A percentile compares a stretch with the other conserved stretches of the same genome.
These are phyloP conservation scores for Euspilapteryx auroguttella DNA, from an alignment of 2,888 invertebrate species.

Conservation along the genomic window DNA sequence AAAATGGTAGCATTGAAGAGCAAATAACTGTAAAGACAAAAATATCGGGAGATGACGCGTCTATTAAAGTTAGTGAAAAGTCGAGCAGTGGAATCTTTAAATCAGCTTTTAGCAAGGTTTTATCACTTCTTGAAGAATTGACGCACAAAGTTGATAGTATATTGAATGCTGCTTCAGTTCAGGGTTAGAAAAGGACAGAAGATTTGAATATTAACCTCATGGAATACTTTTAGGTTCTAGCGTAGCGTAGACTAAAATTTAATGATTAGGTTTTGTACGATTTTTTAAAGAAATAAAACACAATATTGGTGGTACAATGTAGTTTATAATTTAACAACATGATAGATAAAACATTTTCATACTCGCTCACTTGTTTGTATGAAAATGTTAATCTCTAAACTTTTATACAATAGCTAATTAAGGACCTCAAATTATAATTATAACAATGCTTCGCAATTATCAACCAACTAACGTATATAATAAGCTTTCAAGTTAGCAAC, in stretches of 20 bases:
- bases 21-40: constrained; percentile 20
- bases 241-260: too few species aligned
- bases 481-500: constrained; percentile 25
- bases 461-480: constrained; percentile 25
- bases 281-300: constrained; percentile 46
- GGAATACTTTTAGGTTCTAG: too few species aligned
- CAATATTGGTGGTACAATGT: constrained; percentile 67
- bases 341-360: constrained; percentile 57
- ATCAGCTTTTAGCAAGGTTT: constrained; percentile 23
- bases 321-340: constrained; percentile 68
- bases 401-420: constrained; percentile 49
- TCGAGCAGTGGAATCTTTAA: constrained; percentile 22
- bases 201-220: too few species aligned
- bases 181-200: constrained; percentile 28
- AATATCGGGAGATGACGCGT: constrained; percentile 18
- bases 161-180: constrained; percentile 27
- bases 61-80: constrained; percentile 18
- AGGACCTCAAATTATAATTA: constrained; percentile 39
- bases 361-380: constrained; percentile 31
- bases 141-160: constrained; percentile 33
- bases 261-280: constrained; percentile 15
- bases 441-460: constrained; percentile 44
- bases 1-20: constrained; percentile 9
- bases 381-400: constrained; percentile 59
- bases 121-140: constrained; percentile 27